Evolutionary conservation across 2,888 invertebrate species (phyloP).

Genomic region (Nomada ferruginata): DNA sequence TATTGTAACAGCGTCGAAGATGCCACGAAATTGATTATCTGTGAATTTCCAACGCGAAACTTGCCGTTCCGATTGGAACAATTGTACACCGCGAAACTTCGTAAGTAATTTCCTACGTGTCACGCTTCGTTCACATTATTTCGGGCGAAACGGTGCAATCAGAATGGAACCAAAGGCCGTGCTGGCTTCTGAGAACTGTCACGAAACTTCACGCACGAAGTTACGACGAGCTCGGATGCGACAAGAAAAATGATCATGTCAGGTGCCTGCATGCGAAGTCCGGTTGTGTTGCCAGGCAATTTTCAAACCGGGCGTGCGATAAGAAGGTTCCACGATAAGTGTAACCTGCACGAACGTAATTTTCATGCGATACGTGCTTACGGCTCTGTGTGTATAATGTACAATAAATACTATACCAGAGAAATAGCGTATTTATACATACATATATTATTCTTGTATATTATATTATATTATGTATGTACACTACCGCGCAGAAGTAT

Average conservation of each 20-base stretch:
- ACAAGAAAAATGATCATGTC: conserved; percentile 45
- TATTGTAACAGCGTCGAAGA: neutral
- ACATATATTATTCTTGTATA: conserved; percentile 34
- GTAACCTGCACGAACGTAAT: conserved; percentile 43
- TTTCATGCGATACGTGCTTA: conserved; percentile 43
- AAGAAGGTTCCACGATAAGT: conserved; percentile 56
- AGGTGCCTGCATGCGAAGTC: conserved; percentile 30
- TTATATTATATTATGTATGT: conserved; percentile 20
- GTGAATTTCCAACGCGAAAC: neutral
- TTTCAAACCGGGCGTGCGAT: conserved; percentile 41
- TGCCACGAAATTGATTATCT: neutral
- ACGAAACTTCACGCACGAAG: conserved; percentile 28
- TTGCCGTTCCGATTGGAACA: neutral
- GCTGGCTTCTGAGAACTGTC: neutral
- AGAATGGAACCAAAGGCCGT: neutral
- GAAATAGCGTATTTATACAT: conserved; percentile 40
- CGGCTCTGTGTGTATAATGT: conserved; percentile 50
- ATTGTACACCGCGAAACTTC: neutral
- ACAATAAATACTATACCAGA: conserved; percentile 52
- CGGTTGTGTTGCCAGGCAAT: conserved; percentile 39
- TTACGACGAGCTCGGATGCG: conserved; percentile 44
- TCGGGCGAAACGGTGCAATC: neutral
- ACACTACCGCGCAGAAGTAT: no score
- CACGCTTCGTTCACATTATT: neutral
- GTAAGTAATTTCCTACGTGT: no score